Evolutionary conservation across 92 coral and sea anemone species (phyloP), one percentile per base, ranked within the genome.

Genomic region (Parazoanthus atlanticus): DNA sequence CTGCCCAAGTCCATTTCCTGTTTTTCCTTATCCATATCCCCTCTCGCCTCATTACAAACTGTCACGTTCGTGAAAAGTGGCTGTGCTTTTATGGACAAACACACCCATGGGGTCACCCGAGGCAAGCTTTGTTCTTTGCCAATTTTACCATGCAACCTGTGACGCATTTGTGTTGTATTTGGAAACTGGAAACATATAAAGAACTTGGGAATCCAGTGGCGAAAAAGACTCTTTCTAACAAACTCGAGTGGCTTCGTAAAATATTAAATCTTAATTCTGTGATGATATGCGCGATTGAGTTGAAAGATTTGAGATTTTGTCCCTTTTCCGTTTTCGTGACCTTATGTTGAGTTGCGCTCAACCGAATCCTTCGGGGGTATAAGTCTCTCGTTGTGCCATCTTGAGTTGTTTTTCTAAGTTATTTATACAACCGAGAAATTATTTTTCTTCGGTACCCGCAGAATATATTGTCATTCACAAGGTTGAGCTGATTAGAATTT

Each of bases 371-470:
- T 43, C 17, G 66, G 78, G 67, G 77, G 56, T 66, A 15, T 43
- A 38, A 8, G 15, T 21, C 65, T 29, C 43, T 75, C 28, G 79
- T 19, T 33, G 79, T 25, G 15, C 40, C 52, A 75, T 36, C 12
- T 75, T 21, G 79, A 38, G 46, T 75, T 84, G 69, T 84, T 84
- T 32, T 81, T 54, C 43, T 81, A 81, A 38, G 49, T 31, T 81
- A 84, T 84, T 70, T 84, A 84, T 84, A 52, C 87, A 84, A 84
- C 66, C 31, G 23, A 84, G 58, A 70, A 72, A 28, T 69, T 84
- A 84, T 41, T 84, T 84, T 84, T 70, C 87, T 67, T 84, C 87
- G 87, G 87, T 71, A 84, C 87, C 87, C 78, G 79, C 77, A 70
- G 87, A 69, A 41, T 84, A 84, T 83, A 83, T 83, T 83, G 78